phyloP scores from a whole-genome alignment of 1,140 invertebrate genomes.

The Elysia chlorotica region DNA sequence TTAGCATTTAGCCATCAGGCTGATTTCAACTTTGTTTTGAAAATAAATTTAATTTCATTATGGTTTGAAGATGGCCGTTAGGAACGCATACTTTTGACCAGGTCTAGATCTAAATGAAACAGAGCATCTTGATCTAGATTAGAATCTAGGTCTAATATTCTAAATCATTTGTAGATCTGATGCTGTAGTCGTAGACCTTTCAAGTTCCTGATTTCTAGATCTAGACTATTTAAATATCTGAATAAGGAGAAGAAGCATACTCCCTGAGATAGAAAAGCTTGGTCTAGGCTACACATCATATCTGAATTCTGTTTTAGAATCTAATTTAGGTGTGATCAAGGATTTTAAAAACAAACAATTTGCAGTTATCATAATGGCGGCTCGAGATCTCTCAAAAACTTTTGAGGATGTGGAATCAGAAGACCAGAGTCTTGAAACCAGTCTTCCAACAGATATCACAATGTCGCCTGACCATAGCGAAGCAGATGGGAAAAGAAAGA shows the following conservation, averaged over 20 bases:
- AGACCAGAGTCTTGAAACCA: conserved; percentile 52
- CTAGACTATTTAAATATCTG: not conserved
- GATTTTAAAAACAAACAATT: not conserved
- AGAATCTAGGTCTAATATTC: too few species aligned
- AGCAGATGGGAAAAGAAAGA: conserved; percentile 35
- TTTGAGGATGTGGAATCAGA: conserved; percentile 55
- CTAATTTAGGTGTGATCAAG: not conserved
- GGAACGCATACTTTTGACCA: too few species aligned
- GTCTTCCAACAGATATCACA: conserved; percentile 53
- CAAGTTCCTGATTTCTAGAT: not conserved
- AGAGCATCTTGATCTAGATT: too few species aligned
- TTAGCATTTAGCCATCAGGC: too few species aligned
- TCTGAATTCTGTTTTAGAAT: not conserved
- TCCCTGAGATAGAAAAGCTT: not conserved
- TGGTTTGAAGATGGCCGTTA: too few species aligned
- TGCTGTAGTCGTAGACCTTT: too few species aligned
- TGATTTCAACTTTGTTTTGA: too few species aligned
- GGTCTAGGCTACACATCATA: not conserved
- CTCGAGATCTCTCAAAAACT: conserved; percentile 50
- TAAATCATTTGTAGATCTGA: too few species aligned
- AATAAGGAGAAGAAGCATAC: not conserved
- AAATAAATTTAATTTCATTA: too few species aligned
- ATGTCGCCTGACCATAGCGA: conserved; percentile 51
- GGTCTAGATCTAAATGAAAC: too few species aligned
- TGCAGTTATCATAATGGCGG: conserved; percentile 37